Percentiles rank a stretch among this genome's conserved stretches.
Conservation (phyloP, 2,888 invertebrate species). For the Kryphioiulus occultus region DNA sequence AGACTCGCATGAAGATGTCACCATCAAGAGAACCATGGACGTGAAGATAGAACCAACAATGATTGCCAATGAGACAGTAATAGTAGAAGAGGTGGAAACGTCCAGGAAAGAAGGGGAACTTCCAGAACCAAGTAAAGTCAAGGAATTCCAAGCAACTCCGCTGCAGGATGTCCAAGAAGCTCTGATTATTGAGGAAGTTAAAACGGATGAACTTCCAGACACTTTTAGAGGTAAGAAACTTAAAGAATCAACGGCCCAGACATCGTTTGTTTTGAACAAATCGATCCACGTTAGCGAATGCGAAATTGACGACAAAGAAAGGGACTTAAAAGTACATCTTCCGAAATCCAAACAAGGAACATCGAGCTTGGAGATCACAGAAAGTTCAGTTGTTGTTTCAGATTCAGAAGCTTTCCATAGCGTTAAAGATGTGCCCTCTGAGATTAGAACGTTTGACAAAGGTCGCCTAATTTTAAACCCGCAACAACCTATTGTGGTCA, state of each 20-base stretch:
- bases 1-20: conserved; percentile 28
- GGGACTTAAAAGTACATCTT: background rate
- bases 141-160: conserved; percentile 23
- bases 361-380: conserved; percentile 41
- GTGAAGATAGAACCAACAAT: conserved; percentile 37
- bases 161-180: conserved; percentile 8
- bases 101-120: conserved; percentile 37
- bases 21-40: conserved; percentile 14
- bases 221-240: conserved; percentile 42
- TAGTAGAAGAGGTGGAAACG: conserved; percentile 29
- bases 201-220: background rate
- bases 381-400: conserved; percentile 11
- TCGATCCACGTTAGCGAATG: background rate
- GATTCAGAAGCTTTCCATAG: background rate
- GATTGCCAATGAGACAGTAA: background rate
- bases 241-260: background rate
- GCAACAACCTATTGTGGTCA: conserved; percentile 22
- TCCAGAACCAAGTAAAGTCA: background rate
- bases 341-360: background rate
- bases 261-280: conserved; percentile 25
- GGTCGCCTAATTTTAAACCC: background rate
- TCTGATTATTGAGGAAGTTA: conserved; percentile 31
- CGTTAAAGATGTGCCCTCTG: background rate
- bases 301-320: conserved; percentile 40
- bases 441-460: background rate